Base-by-base conservation (phyloP, 2,888 invertebrate species). In the Linhomoeus sp. region DNA sequence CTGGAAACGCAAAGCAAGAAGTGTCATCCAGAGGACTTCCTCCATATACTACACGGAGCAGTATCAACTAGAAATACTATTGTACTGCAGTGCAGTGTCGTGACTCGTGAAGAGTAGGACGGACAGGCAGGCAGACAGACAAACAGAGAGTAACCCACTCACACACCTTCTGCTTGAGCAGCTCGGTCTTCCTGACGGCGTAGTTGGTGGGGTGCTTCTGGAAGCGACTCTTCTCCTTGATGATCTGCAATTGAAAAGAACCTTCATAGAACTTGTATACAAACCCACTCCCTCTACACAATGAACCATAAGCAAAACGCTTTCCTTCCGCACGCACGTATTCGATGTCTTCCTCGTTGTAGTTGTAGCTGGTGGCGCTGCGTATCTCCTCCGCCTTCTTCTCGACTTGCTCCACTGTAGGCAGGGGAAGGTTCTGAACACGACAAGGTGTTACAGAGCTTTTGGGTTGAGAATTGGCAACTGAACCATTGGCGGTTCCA, bases 331-430 rank as follows among this genome's bases (percentile, higher is more conserved):
- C n/a, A 52, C 57, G 55, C 43, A 90, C 87, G 68, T 80, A 77
- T 59, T 87, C 87, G 43, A 97, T 78, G 56, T 94, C 94, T 61
- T 84, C 83, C 66, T 92, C 90, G 67, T 87, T 88, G 62, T 81
- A 90, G 58, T 85, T 83, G 58, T 90, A 90, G 61, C 81, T 80
- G 39, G 82, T 70, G 0, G 88, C 88, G 54, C 83, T 81, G 55
- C 80, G 79, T 20, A 99, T 82, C 60, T 94, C 88, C 26, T 74
- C 74, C 2, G 77, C 72, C 66, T 97, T 99, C 52, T 74, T 77
- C 22, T 84, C 77, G 1, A 97, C 74, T 46, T 80, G 77, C 29
- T 82, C 81, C 56, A 81, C 73, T 0, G 82, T 80, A 1, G 94
- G 94, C 55, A 90, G 71, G 22, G 73, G 70, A 23, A 79, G 73